These are phyloP conservation scores for Fringilla coelebs DNA, from an alignment of 2,797 vertebrate species.

Conservation along the genomic window DNA sequence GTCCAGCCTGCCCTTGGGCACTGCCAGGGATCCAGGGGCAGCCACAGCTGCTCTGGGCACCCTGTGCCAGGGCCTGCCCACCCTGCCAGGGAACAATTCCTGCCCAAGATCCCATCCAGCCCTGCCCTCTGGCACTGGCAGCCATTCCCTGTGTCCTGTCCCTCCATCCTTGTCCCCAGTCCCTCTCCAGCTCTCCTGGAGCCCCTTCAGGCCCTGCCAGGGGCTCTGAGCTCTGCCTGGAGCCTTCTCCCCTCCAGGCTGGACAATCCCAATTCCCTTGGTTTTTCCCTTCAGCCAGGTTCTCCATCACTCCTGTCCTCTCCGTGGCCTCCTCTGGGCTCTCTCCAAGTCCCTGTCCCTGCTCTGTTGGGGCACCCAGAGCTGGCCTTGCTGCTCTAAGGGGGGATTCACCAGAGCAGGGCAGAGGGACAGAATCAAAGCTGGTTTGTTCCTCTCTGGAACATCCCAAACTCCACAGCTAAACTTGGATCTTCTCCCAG, in stretches of 20 bases:
- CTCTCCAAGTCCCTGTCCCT: background rate
- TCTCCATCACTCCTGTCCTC: background rate
- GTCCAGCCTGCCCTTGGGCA: too few relatives aligned
- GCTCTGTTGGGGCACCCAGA: background rate
- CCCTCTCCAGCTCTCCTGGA: background rate
- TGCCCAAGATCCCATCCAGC: background rate
- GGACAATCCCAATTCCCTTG: background rate
- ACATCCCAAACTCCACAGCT: background rate
- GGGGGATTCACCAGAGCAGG: rapidly evolving
- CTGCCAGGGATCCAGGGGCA: too few relatives aligned
- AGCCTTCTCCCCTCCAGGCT: background rate
- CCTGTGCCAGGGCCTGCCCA: too few relatives aligned
- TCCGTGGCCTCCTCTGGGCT: background rate
- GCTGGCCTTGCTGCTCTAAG: background rate
- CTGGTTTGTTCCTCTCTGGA: background rate
- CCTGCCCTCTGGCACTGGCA: background rate
- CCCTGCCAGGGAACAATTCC: too few relatives aligned
- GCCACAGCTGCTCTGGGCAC: too few relatives aligned
- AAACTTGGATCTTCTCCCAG: background rate
- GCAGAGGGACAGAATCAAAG: background rate
- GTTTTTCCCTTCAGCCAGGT: background rate
- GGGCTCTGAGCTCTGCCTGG: background rate
- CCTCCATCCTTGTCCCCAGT: background rate
- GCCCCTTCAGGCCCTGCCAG: background rate
- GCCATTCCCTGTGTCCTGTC: background rate